Conservation (phyloP, 2,797 vertebrate species). For the Sebastiscus tertius region DNA sequence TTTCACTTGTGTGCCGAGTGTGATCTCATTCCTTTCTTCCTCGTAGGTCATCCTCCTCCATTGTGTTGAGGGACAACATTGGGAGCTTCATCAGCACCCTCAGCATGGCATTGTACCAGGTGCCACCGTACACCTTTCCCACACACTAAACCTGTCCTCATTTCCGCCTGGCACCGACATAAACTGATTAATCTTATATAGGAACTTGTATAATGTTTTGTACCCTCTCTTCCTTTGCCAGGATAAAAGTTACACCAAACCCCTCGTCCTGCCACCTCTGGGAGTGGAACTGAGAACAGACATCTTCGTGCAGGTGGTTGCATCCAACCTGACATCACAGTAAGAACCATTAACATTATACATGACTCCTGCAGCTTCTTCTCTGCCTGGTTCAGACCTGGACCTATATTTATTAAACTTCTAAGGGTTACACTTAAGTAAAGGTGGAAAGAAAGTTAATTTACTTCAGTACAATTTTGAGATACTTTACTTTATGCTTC, state of each 20-base stretch:
- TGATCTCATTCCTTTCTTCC: slow-evolving; percentile 6
- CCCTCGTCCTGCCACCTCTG: slow-evolving; percentile 68
- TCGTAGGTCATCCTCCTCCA: slow-evolving; percentile 75
- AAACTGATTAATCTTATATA: neutral
- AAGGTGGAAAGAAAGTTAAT: neutral
- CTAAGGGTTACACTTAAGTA: neutral
- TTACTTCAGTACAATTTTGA: neutral
- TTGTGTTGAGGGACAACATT: slow-evolving; percentile 81
- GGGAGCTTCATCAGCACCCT: slow-evolving; percentile 84
- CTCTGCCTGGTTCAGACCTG: neutral
- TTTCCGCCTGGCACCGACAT: neutral
- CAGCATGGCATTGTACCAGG: slow-evolving; percentile 76
- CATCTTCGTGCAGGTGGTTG: slow-evolving; percentile 76
- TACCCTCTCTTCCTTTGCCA: slow-evolving; percentile 39
- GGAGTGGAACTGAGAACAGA: slow-evolving; percentile 77
- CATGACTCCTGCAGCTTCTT: neutral
- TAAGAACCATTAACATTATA: slow-evolving; percentile 58
- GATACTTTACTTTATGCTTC: neutral
- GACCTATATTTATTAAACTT: slow-evolving; percentile 4
- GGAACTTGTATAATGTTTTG: neutral
- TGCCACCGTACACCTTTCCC: slow-evolving; percentile 25
- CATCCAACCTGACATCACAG: slow-evolving; percentile 80
- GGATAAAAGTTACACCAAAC: slow-evolving; percentile 72
- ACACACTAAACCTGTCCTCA: neutral
- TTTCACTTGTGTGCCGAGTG: neutral